These are phyloP conservation scores for Erinaceus europaeus DNA, from an alignment of 2,113 vertebrate genomes.

Conservation along the genomic window DNA sequence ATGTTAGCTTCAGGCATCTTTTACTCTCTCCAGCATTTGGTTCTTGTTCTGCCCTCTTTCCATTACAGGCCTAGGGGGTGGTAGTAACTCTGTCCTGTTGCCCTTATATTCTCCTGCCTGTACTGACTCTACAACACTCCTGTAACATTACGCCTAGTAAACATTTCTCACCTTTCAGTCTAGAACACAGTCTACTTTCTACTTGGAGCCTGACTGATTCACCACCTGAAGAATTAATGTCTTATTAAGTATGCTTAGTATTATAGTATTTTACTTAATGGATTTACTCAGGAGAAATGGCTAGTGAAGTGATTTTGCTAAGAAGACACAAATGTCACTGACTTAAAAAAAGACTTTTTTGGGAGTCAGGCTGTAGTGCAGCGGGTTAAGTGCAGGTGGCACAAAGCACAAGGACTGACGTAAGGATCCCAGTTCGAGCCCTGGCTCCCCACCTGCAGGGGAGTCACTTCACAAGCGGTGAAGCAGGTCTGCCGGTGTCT, in stretches of 20 bases:
- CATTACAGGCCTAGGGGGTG: neutral
- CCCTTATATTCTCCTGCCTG: neutral
- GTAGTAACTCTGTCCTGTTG: neutral
- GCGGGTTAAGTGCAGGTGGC: no score
- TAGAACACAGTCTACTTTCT: neutral
- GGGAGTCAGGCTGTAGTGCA: no score
- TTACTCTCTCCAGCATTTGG: neutral
- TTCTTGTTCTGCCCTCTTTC: neutral
- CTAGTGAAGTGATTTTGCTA: neutral
- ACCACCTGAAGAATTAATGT: neutral
- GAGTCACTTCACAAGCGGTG: no score
- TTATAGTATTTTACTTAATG: neutral
- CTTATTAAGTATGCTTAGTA: neutral
- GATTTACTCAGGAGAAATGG: neutral
- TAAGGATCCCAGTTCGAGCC: no score
- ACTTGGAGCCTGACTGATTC: neutral
- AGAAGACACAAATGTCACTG: neutral
- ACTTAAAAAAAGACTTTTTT: neutral
- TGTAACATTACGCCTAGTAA: neutral
- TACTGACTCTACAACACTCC: neutral
- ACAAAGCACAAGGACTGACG: no score
- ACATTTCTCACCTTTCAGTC: neutral
- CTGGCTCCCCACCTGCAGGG: no score
- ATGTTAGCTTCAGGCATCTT: neutral
- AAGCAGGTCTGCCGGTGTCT: no score